A percentile compares a stretch with the other conserved stretches of the same genome.
Conservation (phyloP, 2,888 invertebrate genomes). For the Trichogramma dendrolimi region DNA sequence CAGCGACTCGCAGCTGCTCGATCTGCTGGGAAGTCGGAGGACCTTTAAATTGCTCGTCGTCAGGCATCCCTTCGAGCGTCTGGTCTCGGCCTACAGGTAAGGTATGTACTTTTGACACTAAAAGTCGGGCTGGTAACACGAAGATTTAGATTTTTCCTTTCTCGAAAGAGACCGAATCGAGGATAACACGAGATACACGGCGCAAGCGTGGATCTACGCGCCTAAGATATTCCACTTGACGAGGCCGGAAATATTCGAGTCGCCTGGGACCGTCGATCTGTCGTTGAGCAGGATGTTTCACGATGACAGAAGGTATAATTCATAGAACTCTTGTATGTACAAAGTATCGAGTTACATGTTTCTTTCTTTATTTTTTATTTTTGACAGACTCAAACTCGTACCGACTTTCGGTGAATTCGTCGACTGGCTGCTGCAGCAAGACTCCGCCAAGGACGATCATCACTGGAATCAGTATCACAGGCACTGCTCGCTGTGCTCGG, state of each 20-base stretch:
- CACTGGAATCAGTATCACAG: conserved; percentile 47
- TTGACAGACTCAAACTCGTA: conserved; percentile 32
- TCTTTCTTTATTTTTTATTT: not conserved
- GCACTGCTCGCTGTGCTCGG: conserved; percentile 45
- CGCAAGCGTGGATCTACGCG: conserved; percentile 47
- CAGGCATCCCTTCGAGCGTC: conserved; percentile 49
- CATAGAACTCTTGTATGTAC: not conserved
- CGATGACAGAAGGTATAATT: conserved; percentile 38
- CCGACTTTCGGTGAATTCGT: conserved; percentile 48
- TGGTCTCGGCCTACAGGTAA: conserved; percentile 50
- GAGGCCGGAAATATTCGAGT: conserved; percentile 44
- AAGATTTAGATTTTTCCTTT: too few relatives aligned
- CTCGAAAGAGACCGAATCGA: conserved; percentile 45
- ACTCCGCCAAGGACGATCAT: conserved; percentile 41
- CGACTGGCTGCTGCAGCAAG: conserved; percentile 42
- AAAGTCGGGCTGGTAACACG: too few relatives aligned
- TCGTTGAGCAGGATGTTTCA: conserved; percentile 40
- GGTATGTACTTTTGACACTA: not conserved
- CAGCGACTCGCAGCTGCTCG: too few relatives aligned
- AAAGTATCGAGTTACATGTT: not conserved
- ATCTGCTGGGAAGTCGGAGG: conserved; percentile 25
- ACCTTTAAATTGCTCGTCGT: conserved; percentile 46
- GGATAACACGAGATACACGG: conserved; percentile 47
- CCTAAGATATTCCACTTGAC: conserved; percentile 47
- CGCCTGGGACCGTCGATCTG: conserved; percentile 34